A percentile compares a stretch with the other conserved stretches of the same genome.
These are phyloP conservation scores for Pygocentrus nattereri DNA, from an alignment of 2,797 vertebrate species.

Conservation along the genomic window DNA sequence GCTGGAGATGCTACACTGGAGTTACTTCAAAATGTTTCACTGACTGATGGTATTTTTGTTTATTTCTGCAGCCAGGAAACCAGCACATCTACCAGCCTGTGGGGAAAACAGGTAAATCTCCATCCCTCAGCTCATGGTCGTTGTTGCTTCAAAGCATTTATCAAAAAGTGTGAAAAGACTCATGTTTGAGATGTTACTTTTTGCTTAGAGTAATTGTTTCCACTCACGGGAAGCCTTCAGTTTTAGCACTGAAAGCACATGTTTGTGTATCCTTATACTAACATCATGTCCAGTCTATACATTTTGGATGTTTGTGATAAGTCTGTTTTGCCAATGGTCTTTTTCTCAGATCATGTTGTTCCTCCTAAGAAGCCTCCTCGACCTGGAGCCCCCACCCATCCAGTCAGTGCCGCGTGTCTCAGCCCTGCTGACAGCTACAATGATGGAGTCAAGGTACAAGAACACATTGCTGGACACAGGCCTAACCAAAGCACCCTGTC, in stretches of 20 bases:
- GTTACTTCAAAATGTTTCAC: conserved; percentile 30
- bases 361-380: conserved; percentile 98
- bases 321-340: background rate
- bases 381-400: conserved; percentile 89
- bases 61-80: conserved; percentile 87
- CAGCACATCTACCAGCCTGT: conserved; percentile 99
- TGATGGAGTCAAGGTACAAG: conserved; percentile 93
- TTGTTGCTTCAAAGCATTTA: background rate
- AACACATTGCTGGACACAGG: background rate
- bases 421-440: conserved; percentile 94
- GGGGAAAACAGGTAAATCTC: conserved; percentile 91
- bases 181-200: conserved; percentile 22
- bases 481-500: background rate
- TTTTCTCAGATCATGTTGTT: conserved; percentile 85
- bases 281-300: conserved; percentile 9
- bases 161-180: background rate
- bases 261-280: conserved; percentile 1
- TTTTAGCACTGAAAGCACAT: background rate
- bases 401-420: conserved; percentile 86
- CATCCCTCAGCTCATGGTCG: no score
- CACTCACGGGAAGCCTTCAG: conserved; percentile 9
- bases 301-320: conserved; percentile 22
- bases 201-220: conserved; percentile 28
- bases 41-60: conserved; percentile 49
- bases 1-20: conserved; percentile 22